These are phyloP conservation scores for Pontoporia blainvillei DNA, from an alignment of 2,113 vertebrate species.

Conservation along the genomic window DNA sequence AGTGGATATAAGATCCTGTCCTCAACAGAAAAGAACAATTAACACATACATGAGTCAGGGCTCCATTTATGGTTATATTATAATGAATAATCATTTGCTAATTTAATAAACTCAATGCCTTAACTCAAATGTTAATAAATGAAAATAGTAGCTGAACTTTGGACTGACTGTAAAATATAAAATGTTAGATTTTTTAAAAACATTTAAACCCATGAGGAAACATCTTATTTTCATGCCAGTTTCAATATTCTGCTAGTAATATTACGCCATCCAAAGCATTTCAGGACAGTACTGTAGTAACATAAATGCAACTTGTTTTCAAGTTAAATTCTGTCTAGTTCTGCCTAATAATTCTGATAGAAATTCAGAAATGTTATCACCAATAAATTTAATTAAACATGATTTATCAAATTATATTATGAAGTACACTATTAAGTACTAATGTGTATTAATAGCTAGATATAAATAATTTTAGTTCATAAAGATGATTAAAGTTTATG, in stretches of 20 bases:
- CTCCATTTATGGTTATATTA: slow-evolving; percentile 37
- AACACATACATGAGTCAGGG: slow-evolving; percentile 48
- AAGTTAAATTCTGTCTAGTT: background rate
- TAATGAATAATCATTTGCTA: slow-evolving; percentile 44
- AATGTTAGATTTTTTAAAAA: slow-evolving; percentile 25
- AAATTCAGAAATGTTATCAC: background rate
- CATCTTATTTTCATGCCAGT: slow-evolving; percentile 3
- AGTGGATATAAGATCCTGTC: slow-evolving; percentile 36
- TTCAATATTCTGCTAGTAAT: background rate
- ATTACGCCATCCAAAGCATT: background rate
- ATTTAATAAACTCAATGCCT: slow-evolving; percentile 44
- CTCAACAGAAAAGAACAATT: slow-evolving; percentile 58
- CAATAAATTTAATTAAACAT: background rate
- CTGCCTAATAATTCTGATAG: background rate
- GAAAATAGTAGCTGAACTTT: slow-evolving; percentile 36
- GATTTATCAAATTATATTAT: background rate
- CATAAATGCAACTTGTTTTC: background rate
- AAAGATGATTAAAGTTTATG: background rate
- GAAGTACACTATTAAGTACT: background rate
- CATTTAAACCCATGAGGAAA: background rate
- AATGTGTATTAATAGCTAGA: background rate
- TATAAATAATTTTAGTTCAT: background rate
- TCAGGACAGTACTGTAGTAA: background rate
- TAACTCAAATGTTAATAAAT: slow-evolving; percentile 29
- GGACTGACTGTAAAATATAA: slow-evolving; percentile 10